These are phyloP conservation scores for Timandra comae DNA, from an alignment of 2,888 invertebrate genomes.

Conservation along the genomic window DNA sequence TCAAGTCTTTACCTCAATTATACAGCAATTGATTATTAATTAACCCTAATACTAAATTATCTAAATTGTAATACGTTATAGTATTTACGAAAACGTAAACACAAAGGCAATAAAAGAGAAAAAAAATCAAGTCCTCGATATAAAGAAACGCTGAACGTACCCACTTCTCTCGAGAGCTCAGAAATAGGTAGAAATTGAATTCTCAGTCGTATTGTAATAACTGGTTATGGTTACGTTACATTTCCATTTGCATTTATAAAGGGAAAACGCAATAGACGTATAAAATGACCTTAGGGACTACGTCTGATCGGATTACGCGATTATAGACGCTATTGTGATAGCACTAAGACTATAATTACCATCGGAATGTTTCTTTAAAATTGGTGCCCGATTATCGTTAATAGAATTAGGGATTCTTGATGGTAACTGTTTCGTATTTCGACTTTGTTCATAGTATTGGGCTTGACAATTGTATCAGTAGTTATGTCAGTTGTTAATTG, in stretches of 20 bases:
- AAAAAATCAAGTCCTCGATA: too few relatives aligned
- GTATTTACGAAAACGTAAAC: too few relatives aligned
- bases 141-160: too few relatives aligned
- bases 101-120: too few relatives aligned
- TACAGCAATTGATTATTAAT: too few relatives aligned
- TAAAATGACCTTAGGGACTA: constrained; percentile 6
- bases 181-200: constrained; percentile 19
- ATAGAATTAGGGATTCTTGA: constrained; percentile 9
- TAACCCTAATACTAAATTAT: too few relatives aligned
- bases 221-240: constrained; percentile 19
- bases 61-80: too few relatives aligned
- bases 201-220: constrained; percentile 20
- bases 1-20: too few relatives aligned
- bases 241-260: constrained; percentile 25
- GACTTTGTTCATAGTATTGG: too few relatives aligned
- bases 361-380: constrained; percentile 10
- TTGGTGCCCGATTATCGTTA: constrained; percentile 15
- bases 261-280: constrained; percentile 17
- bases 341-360: constrained; percentile 12
- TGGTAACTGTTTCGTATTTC: neutral
- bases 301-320: constrained; percentile 13
- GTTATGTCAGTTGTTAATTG: too few relatives aligned
- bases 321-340: constrained; percentile 17
- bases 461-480: too few relatives aligned
- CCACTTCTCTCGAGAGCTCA: neutral